Conservation (phyloP, 2,113 vertebrate species). For the Apus apus region DNA sequence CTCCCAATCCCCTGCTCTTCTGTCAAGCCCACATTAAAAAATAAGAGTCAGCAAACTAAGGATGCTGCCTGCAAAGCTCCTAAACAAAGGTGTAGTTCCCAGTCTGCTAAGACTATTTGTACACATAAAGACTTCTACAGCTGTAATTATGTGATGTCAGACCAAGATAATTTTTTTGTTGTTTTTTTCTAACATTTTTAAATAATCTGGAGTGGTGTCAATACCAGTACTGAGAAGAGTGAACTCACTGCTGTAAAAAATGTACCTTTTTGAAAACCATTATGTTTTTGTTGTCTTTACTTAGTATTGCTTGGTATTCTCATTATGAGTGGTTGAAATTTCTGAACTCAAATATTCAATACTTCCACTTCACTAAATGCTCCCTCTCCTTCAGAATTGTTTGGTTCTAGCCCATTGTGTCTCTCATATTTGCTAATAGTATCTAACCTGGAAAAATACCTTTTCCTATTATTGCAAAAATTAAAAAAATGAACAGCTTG, state of each 20-base stretch:
- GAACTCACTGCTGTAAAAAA: not conserved
- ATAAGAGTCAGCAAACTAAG: slow-evolving; percentile 12
- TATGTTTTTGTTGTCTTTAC: not conserved
- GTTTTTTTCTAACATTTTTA: not conserved
- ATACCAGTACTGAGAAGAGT: not conserved
- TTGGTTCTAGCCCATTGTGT: not conserved
- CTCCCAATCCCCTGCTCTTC: not conserved
- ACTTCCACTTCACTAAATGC: not conserved
- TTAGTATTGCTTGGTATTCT: not conserved
- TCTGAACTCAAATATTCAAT: not conserved
- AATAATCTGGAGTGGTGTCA: not conserved
- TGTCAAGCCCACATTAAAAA: not conserved
- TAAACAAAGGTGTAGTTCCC: not conserved
- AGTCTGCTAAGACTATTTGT: not conserved
- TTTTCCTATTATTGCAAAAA: not conserved
- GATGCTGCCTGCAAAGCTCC: not conserved
- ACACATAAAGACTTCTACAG: not conserved
- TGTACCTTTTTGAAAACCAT: not conserved
- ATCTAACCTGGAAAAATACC: not conserved
- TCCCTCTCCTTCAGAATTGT: not conserved
- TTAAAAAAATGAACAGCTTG: not conserved
- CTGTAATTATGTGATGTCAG: not conserved
- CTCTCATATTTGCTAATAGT: not conserved
- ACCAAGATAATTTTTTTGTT: not conserved
- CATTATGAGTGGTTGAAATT: not conserved